phyloP scores from a whole-genome alignment of 2,888 invertebrate species.

The Aquatica leii region DNA sequence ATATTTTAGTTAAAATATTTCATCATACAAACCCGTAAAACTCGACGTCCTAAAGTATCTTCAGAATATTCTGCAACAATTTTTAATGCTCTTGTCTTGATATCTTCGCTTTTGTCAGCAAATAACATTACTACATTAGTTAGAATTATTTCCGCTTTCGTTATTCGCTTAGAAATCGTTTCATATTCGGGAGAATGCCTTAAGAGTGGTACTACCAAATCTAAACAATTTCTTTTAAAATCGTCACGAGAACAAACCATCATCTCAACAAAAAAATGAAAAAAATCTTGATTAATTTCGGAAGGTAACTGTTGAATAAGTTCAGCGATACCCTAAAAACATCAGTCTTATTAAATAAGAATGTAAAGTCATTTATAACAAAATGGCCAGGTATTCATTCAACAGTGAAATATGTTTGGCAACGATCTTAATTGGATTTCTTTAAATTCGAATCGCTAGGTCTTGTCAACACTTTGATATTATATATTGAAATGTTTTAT shows the following conservation, averaged over 20 bases:
- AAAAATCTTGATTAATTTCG: constrained; percentile 12
- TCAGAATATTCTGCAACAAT: constrained; percentile 19
- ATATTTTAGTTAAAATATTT: too few species aligned
- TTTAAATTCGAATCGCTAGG: too few species aligned
- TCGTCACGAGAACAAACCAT: constrained; percentile 16
- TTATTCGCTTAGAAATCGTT: constrained; percentile 4
- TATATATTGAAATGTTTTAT: too few species aligned
- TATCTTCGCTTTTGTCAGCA: constrained; percentile 10
- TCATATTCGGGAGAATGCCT: constrained; percentile 16
- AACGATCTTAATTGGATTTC: too few species aligned
- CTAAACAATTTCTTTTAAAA: constrained; percentile 14
- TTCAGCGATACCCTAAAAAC: constrained; percentile 21
- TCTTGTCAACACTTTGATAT: too few species aligned
- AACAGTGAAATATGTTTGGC: too few species aligned
- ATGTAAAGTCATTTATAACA: too few species aligned
- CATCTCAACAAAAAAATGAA: constrained; percentile 11
- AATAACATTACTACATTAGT: constrained; percentile 13
- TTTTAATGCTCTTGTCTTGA: constrained; percentile 7
- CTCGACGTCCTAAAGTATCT: background rate
- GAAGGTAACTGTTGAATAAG: constrained; percentile 19
- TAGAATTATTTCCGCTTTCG: constrained; percentile 19
- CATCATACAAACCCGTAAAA: constrained; percentile 13
- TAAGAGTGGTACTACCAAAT: constrained; percentile 18
- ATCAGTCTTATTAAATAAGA: background rate
- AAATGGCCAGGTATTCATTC: too few species aligned